These are phyloP conservation scores for Hylomyscus alleni DNA, from an alignment of 2,797 vertebrate genomes.

Conservation along the genomic window DNA sequence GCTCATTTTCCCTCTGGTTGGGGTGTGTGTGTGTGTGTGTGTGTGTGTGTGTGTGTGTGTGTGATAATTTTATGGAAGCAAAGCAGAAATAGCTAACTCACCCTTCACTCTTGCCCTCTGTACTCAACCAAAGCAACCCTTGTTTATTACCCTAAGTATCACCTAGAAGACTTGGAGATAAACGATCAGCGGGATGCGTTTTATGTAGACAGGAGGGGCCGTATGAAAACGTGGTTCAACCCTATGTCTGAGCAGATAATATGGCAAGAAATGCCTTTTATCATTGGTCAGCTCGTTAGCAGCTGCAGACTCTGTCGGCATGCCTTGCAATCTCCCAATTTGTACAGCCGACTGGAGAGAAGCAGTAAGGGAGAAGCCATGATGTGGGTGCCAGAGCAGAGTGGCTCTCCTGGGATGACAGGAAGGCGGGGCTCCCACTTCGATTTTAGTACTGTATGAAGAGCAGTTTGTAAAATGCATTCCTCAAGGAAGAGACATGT, in stretches of 20 bases:
- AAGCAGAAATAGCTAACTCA: conserved; percentile 10
- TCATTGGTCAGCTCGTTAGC: not conserved
- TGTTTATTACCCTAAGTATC: conserved; percentile 19
- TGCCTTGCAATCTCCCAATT: not conserved
- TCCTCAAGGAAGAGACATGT: not conserved
- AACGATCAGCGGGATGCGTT: conserved; percentile 1
- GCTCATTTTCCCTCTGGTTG: conserved; percentile 54
- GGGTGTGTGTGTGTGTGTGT: not conserved
- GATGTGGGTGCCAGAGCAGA: not conserved
- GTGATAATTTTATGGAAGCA: conserved; percentile 61
- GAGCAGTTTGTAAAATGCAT: not conserved
- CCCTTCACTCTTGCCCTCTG: not conserved
- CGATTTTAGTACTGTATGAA: not conserved
- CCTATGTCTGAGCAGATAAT: not conserved
- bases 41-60: not conserved
- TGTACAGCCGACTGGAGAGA: not conserved
- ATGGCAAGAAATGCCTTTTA: not conserved
- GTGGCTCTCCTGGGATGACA: not conserved
- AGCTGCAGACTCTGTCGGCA: not conserved
- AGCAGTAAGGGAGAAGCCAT: not conserved
- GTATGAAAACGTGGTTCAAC: not conserved
- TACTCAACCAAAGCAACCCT: conserved; percentile 8
- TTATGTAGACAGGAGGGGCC: not conserved
- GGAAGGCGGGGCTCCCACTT: not conserved
- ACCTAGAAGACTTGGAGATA: conserved; percentile 21